Percentiles rank a stretch among this genome's conserved stretches.
Conservation (phyloP, 2,888 invertebrate species). For the Drosophila sordidula region DNA sequence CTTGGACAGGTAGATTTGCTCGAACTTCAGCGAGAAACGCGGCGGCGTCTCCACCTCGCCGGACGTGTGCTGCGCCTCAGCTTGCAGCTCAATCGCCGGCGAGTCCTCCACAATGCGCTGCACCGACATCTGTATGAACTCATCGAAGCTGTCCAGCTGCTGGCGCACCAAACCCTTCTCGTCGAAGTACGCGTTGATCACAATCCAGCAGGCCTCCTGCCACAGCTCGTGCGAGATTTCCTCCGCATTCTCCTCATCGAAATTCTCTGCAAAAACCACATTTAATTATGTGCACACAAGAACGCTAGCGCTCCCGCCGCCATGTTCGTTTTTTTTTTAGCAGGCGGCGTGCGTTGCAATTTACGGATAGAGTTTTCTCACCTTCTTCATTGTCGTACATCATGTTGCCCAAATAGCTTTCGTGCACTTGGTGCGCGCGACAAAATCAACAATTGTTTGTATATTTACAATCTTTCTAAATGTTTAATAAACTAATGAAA, state of each 20-base stretch:
- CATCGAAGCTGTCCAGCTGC: slow-evolving; percentile 99
- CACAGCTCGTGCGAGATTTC: slow-evolving; percentile 99
- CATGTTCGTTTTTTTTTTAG: slow-evolving; percentile 70
- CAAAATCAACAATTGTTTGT: slow-evolving; percentile 1
- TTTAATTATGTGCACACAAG: background rate
- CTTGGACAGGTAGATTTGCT: slow-evolving; percentile 99
- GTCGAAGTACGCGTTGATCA: slow-evolving; percentile 99
- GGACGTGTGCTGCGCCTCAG: slow-evolving; percentile 98
- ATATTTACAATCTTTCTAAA: background rate
- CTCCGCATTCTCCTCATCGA: slow-evolving; percentile 95
- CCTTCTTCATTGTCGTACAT: slow-evolving; percentile 85
- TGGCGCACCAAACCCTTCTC: slow-evolving; percentile 99
- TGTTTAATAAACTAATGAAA: slow-evolving; percentile 29
- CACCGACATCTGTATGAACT: slow-evolving; percentile 99
- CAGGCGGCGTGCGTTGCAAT: slow-evolving; percentile 30
- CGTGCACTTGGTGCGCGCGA: slow-evolving; percentile 38
- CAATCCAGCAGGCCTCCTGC: slow-evolving; percentile 99
- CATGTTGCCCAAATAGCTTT: slow-evolving; percentile 55
- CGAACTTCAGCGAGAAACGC: slow-evolving; percentile 97
- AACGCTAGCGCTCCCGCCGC: slow-evolving; percentile 50
- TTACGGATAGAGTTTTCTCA: slow-evolving; percentile 50
- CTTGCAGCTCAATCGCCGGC: slow-evolving; percentile 98
- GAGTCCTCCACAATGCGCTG: slow-evolving; percentile 99
- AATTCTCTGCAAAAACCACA: slow-evolving; percentile 83
- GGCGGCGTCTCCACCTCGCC: slow-evolving; percentile 97